Evolutionary conservation across 2,797 vertebrate species (phyloP).

Genomic region (Antrozous pallidus): DNA sequence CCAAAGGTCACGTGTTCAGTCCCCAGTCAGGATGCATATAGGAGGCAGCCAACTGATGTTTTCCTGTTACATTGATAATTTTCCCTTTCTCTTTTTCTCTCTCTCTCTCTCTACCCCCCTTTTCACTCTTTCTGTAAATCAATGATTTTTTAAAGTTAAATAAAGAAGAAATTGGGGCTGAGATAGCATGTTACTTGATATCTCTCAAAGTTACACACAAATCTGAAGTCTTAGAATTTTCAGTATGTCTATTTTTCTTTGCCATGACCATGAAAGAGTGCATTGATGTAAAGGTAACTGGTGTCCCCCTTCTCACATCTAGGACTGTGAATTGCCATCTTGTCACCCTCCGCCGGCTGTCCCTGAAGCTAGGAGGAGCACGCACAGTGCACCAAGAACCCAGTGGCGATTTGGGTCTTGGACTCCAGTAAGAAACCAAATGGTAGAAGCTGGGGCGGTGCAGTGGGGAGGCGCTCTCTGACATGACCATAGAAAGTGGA

Average conservation of each 20-base stretch:
- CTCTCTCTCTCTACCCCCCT: too few species aligned
- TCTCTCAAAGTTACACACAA: not conserved
- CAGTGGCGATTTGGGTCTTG: conserved; percentile 99
- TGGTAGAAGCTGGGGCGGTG: not conserved
- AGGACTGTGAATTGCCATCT: conserved; percentile 94
- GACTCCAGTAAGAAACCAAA: conserved; percentile 89
- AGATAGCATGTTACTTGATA: not conserved
- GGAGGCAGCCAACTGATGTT: not conserved
- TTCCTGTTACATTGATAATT: not conserved
- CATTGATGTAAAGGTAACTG: not conserved
- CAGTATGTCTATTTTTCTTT: not conserved
- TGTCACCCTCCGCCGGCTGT: conserved; percentile 88
- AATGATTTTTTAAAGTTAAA: too few species aligned
- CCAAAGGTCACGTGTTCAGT: not conserved
- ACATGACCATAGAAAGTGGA: not conserved
- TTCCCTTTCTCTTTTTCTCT: not conserved
- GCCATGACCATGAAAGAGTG: not conserved
- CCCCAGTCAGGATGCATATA: not conserved
- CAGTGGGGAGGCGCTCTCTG: not conserved
- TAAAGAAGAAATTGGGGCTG: not conserved
- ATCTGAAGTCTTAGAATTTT: not conserved
- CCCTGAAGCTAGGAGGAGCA: conserved; percentile 86
- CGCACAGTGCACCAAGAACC: conserved; percentile 87
- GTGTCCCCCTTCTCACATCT: not conserved
- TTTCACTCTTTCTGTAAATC: not conserved